These are phyloP conservation scores for Masticophis lateralis DNA, from an alignment of 2,797 vertebrate genomes.

Conservation along the genomic window DNA sequence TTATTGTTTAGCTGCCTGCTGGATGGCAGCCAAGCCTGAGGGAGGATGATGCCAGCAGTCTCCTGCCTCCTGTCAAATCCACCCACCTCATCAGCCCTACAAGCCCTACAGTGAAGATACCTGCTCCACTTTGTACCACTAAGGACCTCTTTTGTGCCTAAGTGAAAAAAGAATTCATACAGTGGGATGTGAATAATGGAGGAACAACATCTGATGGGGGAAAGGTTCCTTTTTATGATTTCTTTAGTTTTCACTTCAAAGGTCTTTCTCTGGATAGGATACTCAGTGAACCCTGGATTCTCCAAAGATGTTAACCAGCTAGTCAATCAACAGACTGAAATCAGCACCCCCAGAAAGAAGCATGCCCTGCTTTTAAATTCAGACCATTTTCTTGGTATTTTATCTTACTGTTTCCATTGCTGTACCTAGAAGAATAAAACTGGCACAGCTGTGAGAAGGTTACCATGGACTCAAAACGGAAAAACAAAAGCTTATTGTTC, in stretches of 20 bases:
- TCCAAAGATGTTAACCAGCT: slow-evolving; percentile 6
- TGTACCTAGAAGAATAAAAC: not conserved
- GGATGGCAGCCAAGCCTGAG: not conserved
- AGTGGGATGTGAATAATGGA: not conserved
- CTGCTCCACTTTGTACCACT: not conserved
- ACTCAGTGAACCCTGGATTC: slow-evolving; percentile 5
- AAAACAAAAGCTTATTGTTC: not conserved
- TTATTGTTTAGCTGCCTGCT: not conserved
- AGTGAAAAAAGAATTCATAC: not conserved
- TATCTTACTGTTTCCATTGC: not conserved
- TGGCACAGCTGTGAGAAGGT: not conserved
- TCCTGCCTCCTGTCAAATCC: not conserved
- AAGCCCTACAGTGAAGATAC: not conserved
- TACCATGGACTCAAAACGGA: not conserved
- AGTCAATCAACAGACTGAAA: slow-evolving; percentile 2
- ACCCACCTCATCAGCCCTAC: not conserved
- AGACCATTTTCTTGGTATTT: not conserved
- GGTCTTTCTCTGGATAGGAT: slow-evolving; percentile 9
- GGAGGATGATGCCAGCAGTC: not conserved
- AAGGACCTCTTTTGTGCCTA: not conserved
- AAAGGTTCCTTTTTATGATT: not conserved
- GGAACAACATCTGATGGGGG: not conserved
- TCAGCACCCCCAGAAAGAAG: not conserved
- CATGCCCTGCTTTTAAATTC: slow-evolving; percentile 16
- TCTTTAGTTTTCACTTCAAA: slow-evolving; percentile 26